A percentile compares a stretch with the other conserved stretches of the same genome.
These are phyloP conservation scores for Scaptomyza graminum DNA, from an alignment of 1,140 invertebrate genomes.

Conservation along the genomic window DNA sequence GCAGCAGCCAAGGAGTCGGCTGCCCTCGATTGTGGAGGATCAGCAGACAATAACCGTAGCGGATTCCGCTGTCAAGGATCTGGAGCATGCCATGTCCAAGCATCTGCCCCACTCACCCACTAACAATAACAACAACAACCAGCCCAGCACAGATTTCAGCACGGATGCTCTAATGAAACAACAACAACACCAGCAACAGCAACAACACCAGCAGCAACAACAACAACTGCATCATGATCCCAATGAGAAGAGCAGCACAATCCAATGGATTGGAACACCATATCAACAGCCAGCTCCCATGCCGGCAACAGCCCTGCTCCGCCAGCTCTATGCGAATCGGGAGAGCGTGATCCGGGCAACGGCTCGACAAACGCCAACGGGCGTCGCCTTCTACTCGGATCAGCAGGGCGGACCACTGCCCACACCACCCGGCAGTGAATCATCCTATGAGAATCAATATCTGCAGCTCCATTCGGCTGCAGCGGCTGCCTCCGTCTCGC, in stretches of 20 bases:
- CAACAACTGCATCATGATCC: slow-evolving; percentile 85
- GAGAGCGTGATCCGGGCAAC: slow-evolving; percentile 96
- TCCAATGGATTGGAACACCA: slow-evolving; percentile 96
- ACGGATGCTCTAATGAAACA: slow-evolving; percentile 91
- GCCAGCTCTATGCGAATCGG: slow-evolving; percentile 95
- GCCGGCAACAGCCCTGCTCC: slow-evolving; percentile 93
- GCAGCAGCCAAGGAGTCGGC: slow-evolving; percentile 65
- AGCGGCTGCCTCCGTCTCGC: slow-evolving; percentile 52
- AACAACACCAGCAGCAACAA: slow-evolving; percentile 88
- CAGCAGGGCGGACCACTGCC: slow-evolving; percentile 90
- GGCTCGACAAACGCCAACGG: slow-evolving; percentile 83
- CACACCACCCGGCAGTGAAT: slow-evolving; percentile 93
- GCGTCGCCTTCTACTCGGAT: slow-evolving; percentile 83
- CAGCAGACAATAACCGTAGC: slow-evolving; percentile 35
- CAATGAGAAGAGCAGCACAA: slow-evolving; percentile 88
- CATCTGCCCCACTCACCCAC: slow-evolving; percentile 92
- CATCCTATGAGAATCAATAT: slow-evolving; percentile 90
- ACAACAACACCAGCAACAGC: slow-evolving; percentile 90
- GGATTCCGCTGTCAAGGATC: slow-evolving; percentile 87
- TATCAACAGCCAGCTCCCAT: slow-evolving; percentile 88
- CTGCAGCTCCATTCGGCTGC: slow-evolving; percentile 86
- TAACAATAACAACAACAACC: slow-evolving; percentile 48
- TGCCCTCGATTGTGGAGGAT: slow-evolving; percentile 77
- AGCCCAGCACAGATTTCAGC: slow-evolving; percentile 90
- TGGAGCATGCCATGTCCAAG: slow-evolving; percentile 98